Conservation (phyloP, 2,113 vertebrate genomes). For the Equus przewalskii region DNA sequence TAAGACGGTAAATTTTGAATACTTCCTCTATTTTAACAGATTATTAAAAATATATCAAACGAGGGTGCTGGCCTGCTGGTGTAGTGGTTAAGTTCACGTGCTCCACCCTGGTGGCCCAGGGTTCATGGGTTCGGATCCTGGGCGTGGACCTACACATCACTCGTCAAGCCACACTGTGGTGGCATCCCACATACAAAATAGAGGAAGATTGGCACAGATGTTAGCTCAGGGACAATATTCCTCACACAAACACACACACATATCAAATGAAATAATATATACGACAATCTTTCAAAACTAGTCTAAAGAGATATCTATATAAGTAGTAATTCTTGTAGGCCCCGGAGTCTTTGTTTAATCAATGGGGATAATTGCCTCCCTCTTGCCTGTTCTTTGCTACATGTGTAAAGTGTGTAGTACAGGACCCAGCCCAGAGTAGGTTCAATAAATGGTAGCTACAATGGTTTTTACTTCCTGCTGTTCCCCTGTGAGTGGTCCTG, state of each 20-base stretch:
- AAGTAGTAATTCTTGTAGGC: neutral
- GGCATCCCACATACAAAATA: too few relatives aligned
- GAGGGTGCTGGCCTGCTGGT: neutral
- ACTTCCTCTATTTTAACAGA: neutral
- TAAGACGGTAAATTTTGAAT: neutral
- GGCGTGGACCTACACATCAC: too few relatives aligned
- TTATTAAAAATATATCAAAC: neutral
- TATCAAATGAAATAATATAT: neutral
- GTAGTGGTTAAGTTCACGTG: too few relatives aligned
- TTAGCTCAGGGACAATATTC: too few relatives aligned
- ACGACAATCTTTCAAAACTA: neutral
- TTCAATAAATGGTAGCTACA: neutral
- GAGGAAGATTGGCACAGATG: too few relatives aligned
- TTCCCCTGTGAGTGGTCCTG: neutral
- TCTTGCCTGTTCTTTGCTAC: neutral
- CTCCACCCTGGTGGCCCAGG: too few relatives aligned
- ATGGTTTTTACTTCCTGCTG: neutral
- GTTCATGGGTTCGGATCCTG: too few relatives aligned
- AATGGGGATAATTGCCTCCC: neutral
- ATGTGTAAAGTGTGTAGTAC: neutral
- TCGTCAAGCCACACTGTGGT: too few relatives aligned
- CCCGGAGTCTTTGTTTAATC: neutral
- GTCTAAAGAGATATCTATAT: neutral
- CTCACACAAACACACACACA: too few relatives aligned
- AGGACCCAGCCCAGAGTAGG: neutral